Base-by-base conservation (phyloP, 2,888 invertebrate genomes). In the Parnassius glacialis region DNA sequence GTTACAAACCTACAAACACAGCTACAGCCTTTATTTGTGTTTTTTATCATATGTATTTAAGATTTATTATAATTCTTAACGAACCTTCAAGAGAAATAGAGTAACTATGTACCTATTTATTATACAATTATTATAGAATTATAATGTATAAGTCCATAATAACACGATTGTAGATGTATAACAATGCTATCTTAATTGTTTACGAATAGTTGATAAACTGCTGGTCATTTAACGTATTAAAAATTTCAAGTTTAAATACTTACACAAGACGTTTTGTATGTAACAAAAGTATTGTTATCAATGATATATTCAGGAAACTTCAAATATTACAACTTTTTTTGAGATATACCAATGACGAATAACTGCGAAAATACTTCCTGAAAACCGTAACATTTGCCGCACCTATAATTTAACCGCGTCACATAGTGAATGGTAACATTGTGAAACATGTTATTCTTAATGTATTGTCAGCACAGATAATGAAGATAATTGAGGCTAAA, bases 401-500 rank as follows among this genome's bases (percentile, higher is more conserved):
- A 87, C 86, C 84, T 89, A 83, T 89, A 90, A 91, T 90, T 90
- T 87, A 67, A 74, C 72, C 70, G 69, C 78, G 79, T 84, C 83
- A 88, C 70, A 67, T 73, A 69, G 81, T 86, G 89, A 87, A 67
- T 73, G 69, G 81, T 86, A 89, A 87, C 90, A 89, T 84, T 88
- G 85, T 89, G 81, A 83, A 86, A 83, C 76, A 74, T 74, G 79
- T 81, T 83, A 81, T 82, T 84, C 83, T 83, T 82, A 82, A 78
- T 75, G 63, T 59, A 63, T 59, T 63, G 86, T 85, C 83, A 87
- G 81, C 81, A 73, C 76, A 87, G 78, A 84, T 90, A 89, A 90
- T 90, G 87, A 85, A 84, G 86, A 90, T 90, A 90, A 90, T 90
- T 72, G 86, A 78, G 72, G 84, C 78, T 74, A 87, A 89, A 90